Base-by-base conservation (phyloP, 2,888 invertebrate genomes). In the Myopa testacea region DNA sequence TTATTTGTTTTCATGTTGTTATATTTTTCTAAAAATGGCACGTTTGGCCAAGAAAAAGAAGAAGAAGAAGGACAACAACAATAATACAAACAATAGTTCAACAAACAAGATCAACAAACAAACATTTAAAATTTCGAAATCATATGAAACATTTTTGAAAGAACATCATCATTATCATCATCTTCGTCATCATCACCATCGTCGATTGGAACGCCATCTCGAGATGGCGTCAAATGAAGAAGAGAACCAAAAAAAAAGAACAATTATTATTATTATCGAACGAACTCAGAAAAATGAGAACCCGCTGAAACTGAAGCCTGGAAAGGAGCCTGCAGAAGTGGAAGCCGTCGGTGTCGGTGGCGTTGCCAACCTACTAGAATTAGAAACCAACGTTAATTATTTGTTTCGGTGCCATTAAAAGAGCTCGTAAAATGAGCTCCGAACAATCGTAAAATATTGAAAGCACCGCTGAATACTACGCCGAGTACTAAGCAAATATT, bases 131-230 rank as follows among this genome's bases (percentile, higher is more conserved):
- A 65, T 4, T 83, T 83, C 78, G 81, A 45, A 45, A 45, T 80
- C 82, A 83, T 84, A 84, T 85, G 85, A 84, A 85, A 84, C 84
- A 85, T 84, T 85, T 84, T 85, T 14, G 38, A 8, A 10, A 10
- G 16, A 65, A 65, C 14, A 38, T 26, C 62, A 26, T 26, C 14
- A 19, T 1, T n/a, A 26, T n/a, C 19, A 62, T 45, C 45, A 45
- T 45, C 45, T 0, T 45, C 45, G 6, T 45, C 4, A 8, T 45
- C 45, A 45, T 45, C 45, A 45, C 10, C 45, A 45, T 38, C 68
- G 79, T 60, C 77, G 76, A 75, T 77, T 75, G 79, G 80, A 80
- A 82, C 81, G 81, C 80, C 81, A 79, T 78, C 70, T 70, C 72
- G 55, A 37, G 65, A n/a, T 69, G 75, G 69, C 75, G 75, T 75